Percentiles rank a stretch among this genome's conserved stretches.
Evolutionary conservation across 1,140 invertebrate species (phyloP).

Genomic region (Heliconius hewitsoni): DNA sequence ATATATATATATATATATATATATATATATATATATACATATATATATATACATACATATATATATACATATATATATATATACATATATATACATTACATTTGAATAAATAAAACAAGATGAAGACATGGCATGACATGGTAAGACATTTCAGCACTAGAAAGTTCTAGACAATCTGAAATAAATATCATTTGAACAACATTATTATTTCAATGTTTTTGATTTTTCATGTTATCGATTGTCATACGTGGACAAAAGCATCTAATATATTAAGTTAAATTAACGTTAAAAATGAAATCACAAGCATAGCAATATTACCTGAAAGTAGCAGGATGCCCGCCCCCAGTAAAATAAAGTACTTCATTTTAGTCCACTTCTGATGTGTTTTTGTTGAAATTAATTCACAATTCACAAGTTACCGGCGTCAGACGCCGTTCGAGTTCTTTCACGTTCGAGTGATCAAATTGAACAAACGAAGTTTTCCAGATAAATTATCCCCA

Average conservation of each 20-base stretch:
- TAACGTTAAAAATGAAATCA: not conserved
- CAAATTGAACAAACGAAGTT: conserved; percentile 15
- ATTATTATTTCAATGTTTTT: not conserved
- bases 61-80: too few species aligned
- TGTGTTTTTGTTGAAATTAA: conserved; percentile 25
- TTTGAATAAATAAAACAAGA: too few species aligned
- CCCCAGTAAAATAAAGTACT: conserved; percentile 57
- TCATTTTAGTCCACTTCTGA: conserved; percentile 48
- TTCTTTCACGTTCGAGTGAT: not conserved
- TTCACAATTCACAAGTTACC: conserved; percentile 15
- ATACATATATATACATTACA: too few species aligned
- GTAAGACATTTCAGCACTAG: not conserved
- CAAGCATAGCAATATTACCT: conserved; percentile 46
- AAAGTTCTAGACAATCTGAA: not conserved
- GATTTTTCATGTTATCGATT: not conserved
- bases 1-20: too few species aligned
- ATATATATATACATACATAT: too few species aligned
- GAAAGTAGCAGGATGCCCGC: conserved; percentile 57
- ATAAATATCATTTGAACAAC: not conserved
- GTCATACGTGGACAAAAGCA: not conserved
- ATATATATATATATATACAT: too few species aligned
- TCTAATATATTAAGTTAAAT: not conserved
- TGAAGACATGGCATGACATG: not conserved
- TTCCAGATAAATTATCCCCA: conserved; percentile 11
- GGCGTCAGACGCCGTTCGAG: conserved; percentile 19